Percentiles rank a stretch among this genome's conserved stretches.
Evolutionary conservation across 23 tunicate species (phyloP).

Genomic region (Styela clava): DNA sequence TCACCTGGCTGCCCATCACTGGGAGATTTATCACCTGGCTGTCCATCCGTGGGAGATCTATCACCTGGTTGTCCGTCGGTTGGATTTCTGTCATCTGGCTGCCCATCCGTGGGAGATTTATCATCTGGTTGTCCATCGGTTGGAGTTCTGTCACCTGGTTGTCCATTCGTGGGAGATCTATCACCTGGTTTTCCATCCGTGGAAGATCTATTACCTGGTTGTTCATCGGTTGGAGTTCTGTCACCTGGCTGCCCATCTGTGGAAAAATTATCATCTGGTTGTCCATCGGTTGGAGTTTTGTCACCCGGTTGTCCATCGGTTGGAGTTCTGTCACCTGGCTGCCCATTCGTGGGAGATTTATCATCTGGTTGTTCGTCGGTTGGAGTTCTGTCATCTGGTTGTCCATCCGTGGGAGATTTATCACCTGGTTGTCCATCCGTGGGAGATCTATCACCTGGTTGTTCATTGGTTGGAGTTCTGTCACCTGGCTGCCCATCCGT

Average conservation of each 20-base stretch:
- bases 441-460: too few relatives aligned
- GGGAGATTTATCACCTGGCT: neutral
- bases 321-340: neutral
- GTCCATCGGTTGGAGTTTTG: neutral
- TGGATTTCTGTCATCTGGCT: neutral
- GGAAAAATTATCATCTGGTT: too few relatives aligned
- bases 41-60: neutral
- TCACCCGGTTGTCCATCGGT: neutral
- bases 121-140: too few relatives aligned
- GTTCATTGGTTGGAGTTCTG: neutral
- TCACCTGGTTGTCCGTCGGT: too few relatives aligned
- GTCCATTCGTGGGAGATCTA: neutral
- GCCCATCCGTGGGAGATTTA: neutral
- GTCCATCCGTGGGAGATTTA: neutral
- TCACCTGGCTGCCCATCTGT: constrained; percentile 1
- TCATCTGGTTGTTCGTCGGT: neutral
- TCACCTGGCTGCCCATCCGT: neutral
- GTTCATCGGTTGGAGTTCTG: constrained; percentile 1
- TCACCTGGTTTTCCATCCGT: neutral
- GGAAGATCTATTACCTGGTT: neutral
- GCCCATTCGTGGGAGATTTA: neutral
- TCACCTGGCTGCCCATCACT: neutral
- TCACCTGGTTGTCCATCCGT: constrained; percentile 2
- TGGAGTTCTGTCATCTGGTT: neutral
- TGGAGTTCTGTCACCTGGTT: neutral